Percentiles rank a stretch among this genome's conserved stretches.
Conservation (phyloP, 1,140 invertebrate genomes). For the Battus philenor region DNA sequence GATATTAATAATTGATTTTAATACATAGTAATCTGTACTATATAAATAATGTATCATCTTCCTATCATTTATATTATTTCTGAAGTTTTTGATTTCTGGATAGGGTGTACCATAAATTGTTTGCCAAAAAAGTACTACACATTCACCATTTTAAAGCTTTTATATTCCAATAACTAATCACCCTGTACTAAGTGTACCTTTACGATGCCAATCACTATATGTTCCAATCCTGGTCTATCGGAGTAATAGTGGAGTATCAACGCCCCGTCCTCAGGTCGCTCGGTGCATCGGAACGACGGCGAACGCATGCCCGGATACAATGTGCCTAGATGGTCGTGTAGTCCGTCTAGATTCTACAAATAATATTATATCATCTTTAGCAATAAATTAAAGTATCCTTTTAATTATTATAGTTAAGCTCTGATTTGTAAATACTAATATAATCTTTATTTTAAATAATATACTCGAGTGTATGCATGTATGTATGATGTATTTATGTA, state of each 20-base stretch:
- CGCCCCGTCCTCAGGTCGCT: constrained; percentile 88
- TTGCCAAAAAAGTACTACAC: no score
- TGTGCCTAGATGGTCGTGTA: constrained; percentile 95
- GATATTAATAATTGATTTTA: no score
- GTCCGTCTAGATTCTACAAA: constrained; percentile 90
- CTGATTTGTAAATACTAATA: no score
- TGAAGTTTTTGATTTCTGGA: not conserved
- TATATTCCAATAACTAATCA: not conserved
- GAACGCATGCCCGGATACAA: constrained; percentile 95
- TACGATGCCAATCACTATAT: constrained; percentile 96
- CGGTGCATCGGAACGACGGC: constrained; percentile 94
- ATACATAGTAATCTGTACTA: no score
- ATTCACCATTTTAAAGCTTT: not conserved
- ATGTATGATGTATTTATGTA: no score
- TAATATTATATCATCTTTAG: not conserved
- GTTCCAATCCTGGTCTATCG: constrained; percentile 92
- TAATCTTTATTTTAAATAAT: no score
- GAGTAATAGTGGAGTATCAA: constrained; percentile 95
- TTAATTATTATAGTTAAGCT: no score
- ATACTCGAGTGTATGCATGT: no score
- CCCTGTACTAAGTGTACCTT: constrained; percentile 80
- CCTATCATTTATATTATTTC: no score
- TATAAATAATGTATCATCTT: no score
- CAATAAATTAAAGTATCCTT: no score
- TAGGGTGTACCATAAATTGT: no score